Conservation (phyloP, 2,888 invertebrate species). For the Polylopha cassiicola region DNA sequence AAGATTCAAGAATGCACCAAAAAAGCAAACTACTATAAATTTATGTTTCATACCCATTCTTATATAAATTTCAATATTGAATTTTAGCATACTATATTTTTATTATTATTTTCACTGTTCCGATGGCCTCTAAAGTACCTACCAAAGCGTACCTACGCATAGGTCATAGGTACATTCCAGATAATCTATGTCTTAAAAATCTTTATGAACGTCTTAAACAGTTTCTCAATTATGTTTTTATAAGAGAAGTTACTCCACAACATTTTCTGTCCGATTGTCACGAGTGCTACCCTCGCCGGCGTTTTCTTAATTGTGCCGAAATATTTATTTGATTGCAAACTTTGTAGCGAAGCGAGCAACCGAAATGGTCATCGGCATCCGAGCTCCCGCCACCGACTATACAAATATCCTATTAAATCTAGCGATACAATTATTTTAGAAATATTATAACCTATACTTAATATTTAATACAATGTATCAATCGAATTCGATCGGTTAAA, state of each 20-base stretch:
- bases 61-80: too few species aligned
- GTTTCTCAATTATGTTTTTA: conserved; percentile 26
- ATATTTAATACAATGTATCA: too few species aligned
- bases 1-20: too few species aligned
- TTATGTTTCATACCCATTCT: too few species aligned
- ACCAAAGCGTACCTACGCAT: too few species aligned
- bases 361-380: conserved; percentile 76
- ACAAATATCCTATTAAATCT: conserved; percentile 51
- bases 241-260: conserved; percentile 45
- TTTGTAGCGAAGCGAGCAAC: conserved; percentile 70
- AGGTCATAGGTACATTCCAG: too few species aligned
- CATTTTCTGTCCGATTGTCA: conserved; percentile 56
- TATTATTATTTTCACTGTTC: too few species aligned
- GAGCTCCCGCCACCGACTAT: conserved; percentile 56
- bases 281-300: conserved; percentile 74
- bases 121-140: too few species aligned
- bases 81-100: too few species aligned
- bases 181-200: too few species aligned
- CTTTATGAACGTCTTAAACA: not conserved
- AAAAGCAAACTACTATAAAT: too few species aligned
- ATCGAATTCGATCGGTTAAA: too few species aligned
- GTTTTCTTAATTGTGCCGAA: conserved; percentile 78
- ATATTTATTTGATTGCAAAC: conserved; percentile 77
- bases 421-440: conserved; percentile 24
- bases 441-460: conserved; percentile 11